Evolutionary conservation across 2,888 invertebrate genomes (phyloP), one percentile per base, ranked within the genome.

Genomic region (Gari tellinella): DNA sequence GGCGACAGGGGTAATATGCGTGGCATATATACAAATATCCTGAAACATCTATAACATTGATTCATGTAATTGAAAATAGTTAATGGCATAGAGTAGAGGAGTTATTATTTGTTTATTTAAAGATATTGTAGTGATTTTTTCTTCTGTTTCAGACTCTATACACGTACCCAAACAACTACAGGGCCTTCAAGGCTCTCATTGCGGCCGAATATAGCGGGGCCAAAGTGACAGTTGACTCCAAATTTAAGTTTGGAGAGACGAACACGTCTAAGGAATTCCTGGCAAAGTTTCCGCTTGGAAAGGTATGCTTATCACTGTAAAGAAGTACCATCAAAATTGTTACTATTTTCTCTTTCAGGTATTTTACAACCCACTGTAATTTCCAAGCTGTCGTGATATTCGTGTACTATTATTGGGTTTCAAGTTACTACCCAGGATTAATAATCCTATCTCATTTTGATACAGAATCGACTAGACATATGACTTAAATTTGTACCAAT

Each of bases 101-200:
- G 19, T 43, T 43, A 43, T 43, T 31, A 7, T 31, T 10, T 31
- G 31, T 7, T 10, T 31, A 10, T 7, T 5, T 43, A 8, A 8
- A 15, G n/a, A 8, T 8, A 43, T 14, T 19, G 7, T 8, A 8
- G 4, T 43, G 3, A 19, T 41, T 10, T 17, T 26, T 37, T 45
- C 19, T 19, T 37, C 41, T 15, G 1, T 87, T 88, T 45, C 94
- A 98, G 97, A 98, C 97, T 93, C 95, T 99, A 92, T 99, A 98
- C 94, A 98, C 99, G 92, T 98, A 98, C 94, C 96, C 97, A 90
- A 97, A 97, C 93, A 99, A 98, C 94, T 99, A 98, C 94, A 96
- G 99, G 93, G 98, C 99, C 88, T 97, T 96, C 93, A 99, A 99
- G 94, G 97, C 96, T 92, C 95, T 99, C 92, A 97, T 99, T 92